Evolutionary conservation across 2,113 vertebrate genomes (phyloP).

Genomic region (Chloebia gouldiae): DNA sequence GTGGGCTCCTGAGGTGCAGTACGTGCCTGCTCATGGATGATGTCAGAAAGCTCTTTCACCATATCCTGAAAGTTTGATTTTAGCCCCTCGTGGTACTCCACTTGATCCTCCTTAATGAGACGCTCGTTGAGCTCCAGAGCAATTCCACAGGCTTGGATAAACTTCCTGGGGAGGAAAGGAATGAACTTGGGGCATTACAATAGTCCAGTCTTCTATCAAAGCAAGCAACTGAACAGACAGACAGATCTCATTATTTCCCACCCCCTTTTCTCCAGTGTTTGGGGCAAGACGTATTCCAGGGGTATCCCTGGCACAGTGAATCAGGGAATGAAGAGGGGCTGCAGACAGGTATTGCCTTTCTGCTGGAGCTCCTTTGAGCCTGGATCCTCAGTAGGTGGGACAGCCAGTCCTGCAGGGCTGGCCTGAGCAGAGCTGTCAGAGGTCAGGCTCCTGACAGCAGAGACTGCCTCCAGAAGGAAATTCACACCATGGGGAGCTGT

Average conservation of each 20-base stretch:
- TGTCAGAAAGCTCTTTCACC: constrained; percentile 96
- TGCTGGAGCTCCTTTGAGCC: neutral
- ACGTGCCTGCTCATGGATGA: constrained; percentile 93
- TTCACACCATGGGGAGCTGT: neutral
- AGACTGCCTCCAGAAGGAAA: neutral
- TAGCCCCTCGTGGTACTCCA: constrained; percentile 94
- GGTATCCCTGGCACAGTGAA: neutral
- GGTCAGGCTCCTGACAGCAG: neutral
- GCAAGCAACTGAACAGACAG: neutral
- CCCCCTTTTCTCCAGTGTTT: neutral
- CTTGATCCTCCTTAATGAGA: constrained; percentile 95
- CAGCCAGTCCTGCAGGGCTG: neutral
- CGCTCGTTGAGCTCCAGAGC: constrained; percentile 93
- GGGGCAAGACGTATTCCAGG: neutral
- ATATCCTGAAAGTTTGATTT: constrained; percentile 95
- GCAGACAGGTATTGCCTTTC: neutral
- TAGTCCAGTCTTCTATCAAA: neutral
- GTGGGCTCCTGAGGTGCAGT: neutral
- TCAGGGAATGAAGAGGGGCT: neutral
- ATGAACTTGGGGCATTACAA: neutral
- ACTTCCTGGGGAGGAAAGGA: constrained; percentile 76
- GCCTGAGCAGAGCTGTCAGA: neutral
- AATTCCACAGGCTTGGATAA: constrained; percentile 90
- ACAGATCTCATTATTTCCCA: neutral
- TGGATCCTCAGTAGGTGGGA: neutral